Base-by-base conservation (phyloP, 2,888 invertebrate genomes). In the Aricia artaxerxes region DNA sequence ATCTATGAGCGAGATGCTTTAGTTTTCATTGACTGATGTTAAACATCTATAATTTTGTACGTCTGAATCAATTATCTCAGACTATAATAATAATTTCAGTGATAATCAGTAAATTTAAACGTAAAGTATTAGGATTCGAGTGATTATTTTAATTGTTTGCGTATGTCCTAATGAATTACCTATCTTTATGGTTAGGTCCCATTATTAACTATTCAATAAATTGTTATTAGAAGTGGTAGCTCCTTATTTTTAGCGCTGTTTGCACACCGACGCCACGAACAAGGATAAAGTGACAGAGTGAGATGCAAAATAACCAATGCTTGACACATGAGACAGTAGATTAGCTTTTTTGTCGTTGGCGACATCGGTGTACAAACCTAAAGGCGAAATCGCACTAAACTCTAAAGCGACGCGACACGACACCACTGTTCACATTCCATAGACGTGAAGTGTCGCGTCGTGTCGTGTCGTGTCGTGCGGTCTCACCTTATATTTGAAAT, bases 1-100 rank as follows among this genome's bases (percentile, higher is more conserved):
- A 82, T 83, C 84, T 84, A 81, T 84, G 83, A 83, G 83, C 84
- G 84, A 81, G 81, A 83, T 81, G 82, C 83, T 77, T 79, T 80
- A 69, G 44, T 78, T 61, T 72, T 60, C 57, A 49, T 49, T 73
- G 35, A 53, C 40, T 53, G 40, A 78, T 61, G 73, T 61, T 31
- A 76, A 76, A 75, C 75, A 49, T 75, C 49, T 75, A 24, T 75
- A 11, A 75, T 49, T 44, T 49, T 4, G 69, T 69, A 69, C 16
- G 57, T 57, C 57, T 16, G 31, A 69, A 16, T 16, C 35, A 4
- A 0, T 69, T 69, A 4, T 69, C 31, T 69, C 69, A 69, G 69
- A 69, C 57, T 57, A 16, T 16, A 53, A 53, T 53, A 53, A 53
- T 2, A 13, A 53, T 53, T 53, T 53, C 53, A 53, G 13, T 11